These are phyloP conservation scores for Phoxinus phoxinus DNA, from an alignment of 2,113 vertebrate species.

Conservation along the genomic window DNA sequence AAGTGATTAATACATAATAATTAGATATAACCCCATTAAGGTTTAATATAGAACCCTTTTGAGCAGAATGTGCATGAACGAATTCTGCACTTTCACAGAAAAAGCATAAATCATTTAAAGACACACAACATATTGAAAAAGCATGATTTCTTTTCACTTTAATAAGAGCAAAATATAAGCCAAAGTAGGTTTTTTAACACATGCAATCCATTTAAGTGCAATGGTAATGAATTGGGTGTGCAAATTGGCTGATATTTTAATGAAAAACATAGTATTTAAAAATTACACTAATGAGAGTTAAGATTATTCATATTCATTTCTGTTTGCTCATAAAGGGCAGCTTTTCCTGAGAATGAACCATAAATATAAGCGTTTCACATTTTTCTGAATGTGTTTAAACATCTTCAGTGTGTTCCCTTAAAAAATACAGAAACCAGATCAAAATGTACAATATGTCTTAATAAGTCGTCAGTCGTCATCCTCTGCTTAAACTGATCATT, in stretches of 20 bases:
- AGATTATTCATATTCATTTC: too few relatives aligned
- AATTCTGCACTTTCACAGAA: neutral
- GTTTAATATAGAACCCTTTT: too few relatives aligned
- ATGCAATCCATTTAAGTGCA: neutral
- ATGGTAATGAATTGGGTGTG: neutral
- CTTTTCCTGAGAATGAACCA: neutral
- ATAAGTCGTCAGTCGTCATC: neutral
- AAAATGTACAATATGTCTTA: neutral
- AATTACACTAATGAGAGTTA: too few relatives aligned
- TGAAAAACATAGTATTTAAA: neutral
- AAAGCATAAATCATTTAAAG: neutral
- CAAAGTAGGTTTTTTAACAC: neutral
- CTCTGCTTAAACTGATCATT: neutral
- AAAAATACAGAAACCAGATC: neutral
- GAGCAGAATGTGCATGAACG: neutral
- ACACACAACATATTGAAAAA: neutral
- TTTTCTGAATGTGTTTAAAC: neutral
- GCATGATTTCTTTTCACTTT: neutral
- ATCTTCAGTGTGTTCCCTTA: neutral
- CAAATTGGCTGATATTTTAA: neutral
- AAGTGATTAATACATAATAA: too few relatives aligned
- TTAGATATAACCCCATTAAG: too few relatives aligned
- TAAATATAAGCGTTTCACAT: neutral
- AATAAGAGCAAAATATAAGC: neutral
- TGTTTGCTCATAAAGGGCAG: neutral